phyloP scores from a whole-genome alignment of 2,113 vertebrate species.

The Halcyon senegalensis region DNA sequence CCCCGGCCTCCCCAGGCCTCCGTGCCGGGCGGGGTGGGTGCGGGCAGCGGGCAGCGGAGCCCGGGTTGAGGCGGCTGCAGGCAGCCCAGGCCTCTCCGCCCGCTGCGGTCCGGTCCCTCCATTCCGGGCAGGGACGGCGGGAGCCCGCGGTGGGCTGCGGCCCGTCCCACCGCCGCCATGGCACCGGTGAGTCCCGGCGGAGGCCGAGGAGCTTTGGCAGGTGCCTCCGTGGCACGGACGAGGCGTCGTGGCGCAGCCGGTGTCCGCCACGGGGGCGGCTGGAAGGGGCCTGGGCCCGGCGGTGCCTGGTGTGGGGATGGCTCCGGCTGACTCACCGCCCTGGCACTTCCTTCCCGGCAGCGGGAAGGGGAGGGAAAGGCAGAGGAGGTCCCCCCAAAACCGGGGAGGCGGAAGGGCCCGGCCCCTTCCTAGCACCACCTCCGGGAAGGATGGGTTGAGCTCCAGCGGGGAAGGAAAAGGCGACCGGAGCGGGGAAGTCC shows the following conservation, averaged over 20 bases:
- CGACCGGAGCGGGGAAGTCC: background rate
- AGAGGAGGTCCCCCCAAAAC: constrained; percentile 18
- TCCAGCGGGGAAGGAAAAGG: background rate
- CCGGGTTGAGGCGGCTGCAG: background rate
- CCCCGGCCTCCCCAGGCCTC: background rate
- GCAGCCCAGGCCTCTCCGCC: background rate
- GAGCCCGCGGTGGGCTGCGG: background rate
- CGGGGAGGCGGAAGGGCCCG: constrained; percentile 12
- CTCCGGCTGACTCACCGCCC: constrained; percentile 42
- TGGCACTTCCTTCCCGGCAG: constrained; percentile 47
- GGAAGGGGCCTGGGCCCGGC: background rate
- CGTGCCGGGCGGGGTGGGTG: background rate
- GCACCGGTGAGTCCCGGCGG: background rate
- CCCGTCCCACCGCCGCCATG: background rate
- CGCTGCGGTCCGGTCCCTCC: background rate
- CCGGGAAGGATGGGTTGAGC: constrained; percentile 8
- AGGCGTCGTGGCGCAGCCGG: background rate
- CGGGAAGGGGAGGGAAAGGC: constrained; percentile 41
- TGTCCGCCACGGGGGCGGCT: background rate
- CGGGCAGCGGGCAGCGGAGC: background rate
- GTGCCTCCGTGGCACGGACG: background rate
- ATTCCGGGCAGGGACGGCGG: background rate
- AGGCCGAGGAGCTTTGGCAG: background rate
- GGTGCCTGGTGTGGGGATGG: background rate
- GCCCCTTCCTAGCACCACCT: constrained; percentile 41